These are phyloP conservation scores for Phrynosoma blainvillii DNA, from an alignment of 2,113 vertebrate species.

Conservation along the genomic window DNA sequence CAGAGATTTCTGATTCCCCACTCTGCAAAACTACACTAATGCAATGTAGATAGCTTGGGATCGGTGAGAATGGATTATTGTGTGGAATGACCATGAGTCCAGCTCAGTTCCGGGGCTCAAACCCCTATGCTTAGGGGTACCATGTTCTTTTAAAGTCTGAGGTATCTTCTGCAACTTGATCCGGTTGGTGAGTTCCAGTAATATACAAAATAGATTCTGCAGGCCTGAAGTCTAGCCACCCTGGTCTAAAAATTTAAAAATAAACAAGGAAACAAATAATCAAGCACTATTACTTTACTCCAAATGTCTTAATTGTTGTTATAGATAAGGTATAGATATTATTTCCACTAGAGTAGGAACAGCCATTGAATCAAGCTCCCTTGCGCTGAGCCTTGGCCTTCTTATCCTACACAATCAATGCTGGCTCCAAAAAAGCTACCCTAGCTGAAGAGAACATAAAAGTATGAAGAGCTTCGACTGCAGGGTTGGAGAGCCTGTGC, in stretches of 20 bases:
- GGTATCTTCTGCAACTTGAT: neutral
- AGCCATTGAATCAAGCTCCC: neutral
- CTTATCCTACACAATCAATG: neutral
- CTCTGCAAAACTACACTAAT: neutral
- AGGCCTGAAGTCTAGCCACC: neutral
- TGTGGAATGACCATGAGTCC: neutral
- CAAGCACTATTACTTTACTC: neutral
- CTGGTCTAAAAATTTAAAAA: neutral
- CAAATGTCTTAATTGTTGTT: neutral
- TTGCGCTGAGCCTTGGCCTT: neutral
- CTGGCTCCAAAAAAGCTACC: neutral
- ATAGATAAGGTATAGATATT: neutral
- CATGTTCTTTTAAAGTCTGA: neutral
- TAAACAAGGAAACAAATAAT: neutral
- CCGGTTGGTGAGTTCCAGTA: neutral
- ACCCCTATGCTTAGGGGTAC: neutral
- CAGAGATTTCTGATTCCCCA: neutral
- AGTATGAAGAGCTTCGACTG: neutral
- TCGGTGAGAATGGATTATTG: neutral
- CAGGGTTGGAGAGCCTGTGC: neutral
- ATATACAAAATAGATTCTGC: neutral
- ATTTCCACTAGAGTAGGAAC: neutral
- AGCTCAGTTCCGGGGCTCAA: neutral
- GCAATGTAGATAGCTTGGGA: neutral
- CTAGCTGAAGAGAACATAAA: neutral